phyloP scores from a whole-genome alignment of 2,113 vertebrate species.

The Abramis brama region DNA sequence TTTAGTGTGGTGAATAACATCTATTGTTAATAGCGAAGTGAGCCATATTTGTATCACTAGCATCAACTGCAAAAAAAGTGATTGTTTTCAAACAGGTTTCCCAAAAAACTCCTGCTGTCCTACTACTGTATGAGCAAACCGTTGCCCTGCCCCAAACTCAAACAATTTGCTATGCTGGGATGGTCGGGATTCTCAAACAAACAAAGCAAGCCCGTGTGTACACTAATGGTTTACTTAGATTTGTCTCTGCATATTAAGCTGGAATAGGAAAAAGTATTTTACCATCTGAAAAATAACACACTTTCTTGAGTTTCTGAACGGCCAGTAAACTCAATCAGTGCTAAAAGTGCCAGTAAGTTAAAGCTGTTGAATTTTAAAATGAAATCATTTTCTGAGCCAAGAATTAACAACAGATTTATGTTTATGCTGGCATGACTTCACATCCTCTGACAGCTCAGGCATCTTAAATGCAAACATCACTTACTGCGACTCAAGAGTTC shows the following conservation, averaged over 20 bases:
- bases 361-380: neutral
- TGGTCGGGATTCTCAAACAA: neutral
- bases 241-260: neutral
- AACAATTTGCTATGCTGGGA: neutral
- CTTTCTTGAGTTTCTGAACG: neutral
- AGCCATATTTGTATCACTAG: neutral
- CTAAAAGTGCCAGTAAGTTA: neutral
- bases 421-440: constrained; percentile 1
- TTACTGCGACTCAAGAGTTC: neutral
- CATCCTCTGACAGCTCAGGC: neutral
- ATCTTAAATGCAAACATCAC: constrained; percentile 20
- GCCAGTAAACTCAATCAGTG: neutral
- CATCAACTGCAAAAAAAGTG: neutral
- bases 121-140: neutral
- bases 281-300: neutral
- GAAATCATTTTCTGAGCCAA: constrained; percentile 2
- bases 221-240: neutral
- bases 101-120: neutral
- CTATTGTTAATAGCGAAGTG: neutral
- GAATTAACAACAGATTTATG: constrained; percentile 7
- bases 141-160: neutral
- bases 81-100: neutral
- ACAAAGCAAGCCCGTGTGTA: neutral
- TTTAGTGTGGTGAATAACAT: neutral
- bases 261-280: neutral